These are phyloP conservation scores for Polydesmus complanatus DNA, from an alignment of 2,888 invertebrate species.

Conservation along the genomic window DNA sequence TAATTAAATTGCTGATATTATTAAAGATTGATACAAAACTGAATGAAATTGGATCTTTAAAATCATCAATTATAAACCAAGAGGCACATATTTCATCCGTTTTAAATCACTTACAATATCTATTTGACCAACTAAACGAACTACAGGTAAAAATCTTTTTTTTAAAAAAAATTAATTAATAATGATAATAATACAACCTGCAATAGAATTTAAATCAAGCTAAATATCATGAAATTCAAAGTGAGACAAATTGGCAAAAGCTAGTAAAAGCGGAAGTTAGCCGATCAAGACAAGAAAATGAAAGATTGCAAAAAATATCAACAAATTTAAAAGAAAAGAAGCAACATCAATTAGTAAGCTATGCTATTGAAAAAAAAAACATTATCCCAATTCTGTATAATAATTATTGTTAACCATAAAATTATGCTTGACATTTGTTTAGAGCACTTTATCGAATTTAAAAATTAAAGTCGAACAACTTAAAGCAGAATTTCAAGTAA, in stretches of 20 bases:
- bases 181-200: not conserved
- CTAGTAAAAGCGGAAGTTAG: not conserved
- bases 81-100: not conserved
- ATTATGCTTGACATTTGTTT: too few species aligned
- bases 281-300: not conserved
- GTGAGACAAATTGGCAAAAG: not conserved
- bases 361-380: too few species aligned
- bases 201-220: not conserved
- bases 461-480: not conserved
- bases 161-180: not conserved
- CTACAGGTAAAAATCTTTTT: not conserved
- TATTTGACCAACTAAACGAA: not conserved
- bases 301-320: not conserved
- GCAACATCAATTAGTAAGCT: not conserved
- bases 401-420: too few species aligned
- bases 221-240: not conserved
- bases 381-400: too few species aligned
- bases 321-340: not conserved
- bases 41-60: not conserved
- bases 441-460: not conserved
- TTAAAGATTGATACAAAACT: not conserved
- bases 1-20: not conserved
- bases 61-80: not conserved
- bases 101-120: not conserved
- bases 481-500: not conserved